Evolutionary conservation across 2,888 invertebrate genomes (phyloP).

Genomic region (Girardia tigrina): DNA sequence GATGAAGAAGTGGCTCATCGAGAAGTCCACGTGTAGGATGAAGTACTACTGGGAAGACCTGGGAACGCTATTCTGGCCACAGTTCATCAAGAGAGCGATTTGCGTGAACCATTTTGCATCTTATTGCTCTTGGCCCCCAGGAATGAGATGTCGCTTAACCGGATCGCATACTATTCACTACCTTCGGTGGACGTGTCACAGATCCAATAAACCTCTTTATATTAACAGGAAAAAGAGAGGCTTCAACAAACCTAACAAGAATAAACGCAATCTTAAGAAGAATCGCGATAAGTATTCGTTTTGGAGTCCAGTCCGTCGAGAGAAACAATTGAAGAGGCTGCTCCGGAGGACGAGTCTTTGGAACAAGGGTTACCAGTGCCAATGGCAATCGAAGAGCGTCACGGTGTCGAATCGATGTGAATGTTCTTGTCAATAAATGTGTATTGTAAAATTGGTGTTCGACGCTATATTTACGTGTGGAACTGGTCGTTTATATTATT

Average conservation of each 20-base stretch:
- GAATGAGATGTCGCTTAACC: constrained; percentile 46
- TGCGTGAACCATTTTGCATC: constrained; percentile 39
- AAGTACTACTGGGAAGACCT: constrained; percentile 45
- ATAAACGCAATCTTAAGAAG: background rate
- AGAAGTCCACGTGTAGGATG: constrained; percentile 41
- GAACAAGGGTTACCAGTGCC: constrained; percentile 25
- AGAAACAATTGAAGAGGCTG: background rate
- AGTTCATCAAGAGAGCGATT: constrained; percentile 44
- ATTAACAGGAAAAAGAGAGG: background rate
- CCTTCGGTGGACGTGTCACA: constrained; percentile 44
- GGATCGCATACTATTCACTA: constrained; percentile 41
- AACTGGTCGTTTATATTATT: too few relatives aligned
- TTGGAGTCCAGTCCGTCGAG: background rate
- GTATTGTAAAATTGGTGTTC: too few relatives aligned
- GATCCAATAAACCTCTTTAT: background rate
- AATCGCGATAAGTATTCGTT: background rate
- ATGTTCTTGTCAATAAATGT: background rate
- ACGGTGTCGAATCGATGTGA: background rate
- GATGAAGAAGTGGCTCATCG: constrained; percentile 43
- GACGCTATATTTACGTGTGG: too few relatives aligned
- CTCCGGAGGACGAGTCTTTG: constrained; percentile 13
- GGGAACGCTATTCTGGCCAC: constrained; percentile 46
- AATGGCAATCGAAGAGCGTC: constrained; percentile 28
- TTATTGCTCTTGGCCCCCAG: constrained; percentile 48
- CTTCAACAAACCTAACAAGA: background rate